These are phyloP conservation scores for Pseudorectes ferrugineus DNA, from an alignment of 2,113 vertebrate species.

Conservation along the genomic window DNA sequence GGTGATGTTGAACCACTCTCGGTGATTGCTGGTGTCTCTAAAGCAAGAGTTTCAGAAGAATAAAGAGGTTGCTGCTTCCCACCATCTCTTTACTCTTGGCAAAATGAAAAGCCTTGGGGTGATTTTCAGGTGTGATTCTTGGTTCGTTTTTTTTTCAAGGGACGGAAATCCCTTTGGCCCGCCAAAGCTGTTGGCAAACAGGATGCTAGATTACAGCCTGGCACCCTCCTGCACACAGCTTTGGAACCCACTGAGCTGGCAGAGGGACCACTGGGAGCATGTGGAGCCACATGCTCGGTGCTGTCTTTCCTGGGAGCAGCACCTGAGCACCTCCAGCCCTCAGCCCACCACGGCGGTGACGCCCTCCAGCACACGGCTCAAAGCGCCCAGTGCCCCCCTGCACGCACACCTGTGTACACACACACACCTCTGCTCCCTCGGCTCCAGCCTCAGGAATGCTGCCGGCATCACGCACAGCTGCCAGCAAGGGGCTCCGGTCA, in stretches of 20 bases:
- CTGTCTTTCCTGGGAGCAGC: background rate
- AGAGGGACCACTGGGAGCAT: background rate
- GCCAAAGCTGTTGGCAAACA: background rate
- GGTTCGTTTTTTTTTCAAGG: background rate
- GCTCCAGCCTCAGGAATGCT: background rate
- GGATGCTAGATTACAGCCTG: background rate
- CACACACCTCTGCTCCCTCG: background rate
- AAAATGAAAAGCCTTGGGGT: background rate
- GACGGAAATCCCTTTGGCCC: background rate
- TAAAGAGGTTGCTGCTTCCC: background rate
- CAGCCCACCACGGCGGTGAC: rapidly evolving
- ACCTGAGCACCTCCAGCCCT: background rate
- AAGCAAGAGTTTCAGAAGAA: background rate
- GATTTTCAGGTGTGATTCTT: background rate
- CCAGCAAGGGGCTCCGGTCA: background rate
- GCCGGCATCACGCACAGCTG: rapidly evolving
- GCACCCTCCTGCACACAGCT: background rate
- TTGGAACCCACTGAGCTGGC: background rate
- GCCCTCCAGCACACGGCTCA: rapidly evolving
- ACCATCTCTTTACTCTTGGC: background rate
- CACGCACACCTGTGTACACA: background rate
- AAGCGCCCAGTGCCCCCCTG: rapidly evolving
- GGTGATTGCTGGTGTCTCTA: background rate
- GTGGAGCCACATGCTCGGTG: rapidly evolving
- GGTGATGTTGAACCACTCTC: rapidly evolving